Percentiles rank a stretch among this genome's conserved stretches.
These are phyloP conservation scores for Eupithecia subfuscata DNA, from an alignment of 2,888 invertebrate species.

Conservation along the genomic window DNA sequence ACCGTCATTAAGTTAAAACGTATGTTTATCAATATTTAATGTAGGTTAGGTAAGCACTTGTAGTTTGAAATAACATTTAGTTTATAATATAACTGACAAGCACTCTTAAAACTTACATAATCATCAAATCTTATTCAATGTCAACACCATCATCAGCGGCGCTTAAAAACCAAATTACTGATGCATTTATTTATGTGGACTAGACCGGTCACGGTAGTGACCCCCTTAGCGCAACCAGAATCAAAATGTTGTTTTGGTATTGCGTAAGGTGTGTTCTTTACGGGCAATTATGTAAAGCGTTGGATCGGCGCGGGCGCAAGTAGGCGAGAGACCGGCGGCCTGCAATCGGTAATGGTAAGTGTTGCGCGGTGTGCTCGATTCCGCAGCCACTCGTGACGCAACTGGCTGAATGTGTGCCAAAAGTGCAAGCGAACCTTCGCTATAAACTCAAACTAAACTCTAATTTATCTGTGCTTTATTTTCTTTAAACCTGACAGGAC, in stretches of 20 bases:
- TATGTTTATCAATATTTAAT: neutral
- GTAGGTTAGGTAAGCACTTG: neutral
- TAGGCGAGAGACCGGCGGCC: slow-evolving; percentile 65
- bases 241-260: slow-evolving; percentile 72
- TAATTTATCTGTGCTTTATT: too few species aligned
- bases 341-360: slow-evolving; percentile 73
- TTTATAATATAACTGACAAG: neutral
- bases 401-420: slow-evolving; percentile 79
- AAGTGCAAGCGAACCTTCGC: slow-evolving; percentile 76
- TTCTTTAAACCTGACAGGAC: neutral
- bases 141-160: slow-evolving; percentile 28
- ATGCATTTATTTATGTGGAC: slow-evolving; percentile 41
- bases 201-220: slow-evolving; percentile 49
- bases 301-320: slow-evolving; percentile 65
- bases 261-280: slow-evolving; percentile 77
- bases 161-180: slow-evolving; percentile 33
- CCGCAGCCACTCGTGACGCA: slow-evolving; percentile 65
- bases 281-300: slow-evolving; percentile 80
- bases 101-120: slow-evolving; percentile 9
- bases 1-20: neutral
- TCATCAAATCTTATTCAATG: slow-evolving; percentile 38
- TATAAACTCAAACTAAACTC: neutral
- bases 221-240: slow-evolving; percentile 69
- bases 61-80: neutral
- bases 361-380: slow-evolving; percentile 79